Evolutionary conservation across 2,888 invertebrate genomes (phyloP).

Genomic region (Temnothorax ravouxi): DNA sequence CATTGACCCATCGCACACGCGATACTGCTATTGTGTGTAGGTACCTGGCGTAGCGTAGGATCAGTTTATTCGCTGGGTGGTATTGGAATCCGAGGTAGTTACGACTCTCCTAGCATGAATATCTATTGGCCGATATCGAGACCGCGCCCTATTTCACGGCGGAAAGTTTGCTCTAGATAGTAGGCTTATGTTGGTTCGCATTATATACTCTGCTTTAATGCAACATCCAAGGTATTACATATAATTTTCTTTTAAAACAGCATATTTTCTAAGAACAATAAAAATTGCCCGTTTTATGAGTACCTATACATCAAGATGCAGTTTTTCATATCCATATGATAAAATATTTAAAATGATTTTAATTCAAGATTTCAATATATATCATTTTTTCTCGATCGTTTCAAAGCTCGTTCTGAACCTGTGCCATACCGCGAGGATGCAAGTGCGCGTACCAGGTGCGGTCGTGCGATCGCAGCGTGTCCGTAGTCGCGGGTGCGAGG

Average conservation of each 20-base stretch:
- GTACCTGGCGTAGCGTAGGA: constrained; percentile 77
- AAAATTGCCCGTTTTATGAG: not conserved
- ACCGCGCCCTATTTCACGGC: constrained; percentile 39
- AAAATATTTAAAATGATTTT: not conserved
- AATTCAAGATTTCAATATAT: not conserved
- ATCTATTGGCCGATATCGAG: constrained; percentile 49
- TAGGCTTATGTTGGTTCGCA: constrained; percentile 3
- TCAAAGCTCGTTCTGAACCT: not conserved
- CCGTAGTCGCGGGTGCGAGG: constrained; percentile 79
- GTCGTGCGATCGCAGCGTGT: constrained; percentile 66
- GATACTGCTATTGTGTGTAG: constrained; percentile 82
- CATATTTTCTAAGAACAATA: not conserved
- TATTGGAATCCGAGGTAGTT: constrained; percentile 76
- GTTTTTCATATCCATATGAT: not conserved
- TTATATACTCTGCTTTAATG: constrained; percentile 20
- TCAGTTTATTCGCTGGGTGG: constrained; percentile 82
- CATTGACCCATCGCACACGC: constrained; percentile 84
- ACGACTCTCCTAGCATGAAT: constrained; percentile 68
- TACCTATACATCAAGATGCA: not conserved
- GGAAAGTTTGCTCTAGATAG: constrained; percentile 51
- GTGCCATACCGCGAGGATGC: constrained; percentile 41
- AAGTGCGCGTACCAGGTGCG: constrained; percentile 69
- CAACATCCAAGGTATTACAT: not conserved
- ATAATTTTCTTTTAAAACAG: not conserved
- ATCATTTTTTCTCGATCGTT: not conserved